These are phyloP conservation scores for Camponotus floridanus DNA, from an alignment of 1,140 invertebrate genomes.

Conservation along the genomic window DNA sequence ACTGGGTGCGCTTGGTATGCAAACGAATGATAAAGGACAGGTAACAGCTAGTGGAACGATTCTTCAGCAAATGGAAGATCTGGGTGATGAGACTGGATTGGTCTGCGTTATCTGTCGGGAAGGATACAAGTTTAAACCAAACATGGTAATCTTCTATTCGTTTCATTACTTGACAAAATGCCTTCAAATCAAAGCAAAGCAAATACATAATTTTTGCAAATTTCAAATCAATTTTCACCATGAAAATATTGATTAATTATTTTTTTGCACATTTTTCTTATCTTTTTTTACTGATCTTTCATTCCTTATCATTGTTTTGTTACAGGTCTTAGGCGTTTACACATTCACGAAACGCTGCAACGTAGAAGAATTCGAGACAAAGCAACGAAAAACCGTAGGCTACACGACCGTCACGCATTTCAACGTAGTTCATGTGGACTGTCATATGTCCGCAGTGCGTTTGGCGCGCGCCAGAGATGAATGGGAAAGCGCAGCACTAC, in stretches of 20 bases:
- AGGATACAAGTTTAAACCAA: conserved; percentile 97
- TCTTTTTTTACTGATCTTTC: not conserved
- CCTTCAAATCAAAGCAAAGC: not conserved
- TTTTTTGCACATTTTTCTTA: conserved; percentile 3
- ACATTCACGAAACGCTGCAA: conserved; percentile 98
- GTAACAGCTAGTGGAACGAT: conserved; percentile 96
- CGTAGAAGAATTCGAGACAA: conserved; percentile 97
- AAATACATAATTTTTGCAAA: not conserved
- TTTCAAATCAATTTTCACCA: not conserved
- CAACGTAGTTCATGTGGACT: conserved; percentile 99
- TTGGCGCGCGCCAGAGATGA: conserved; percentile 93
- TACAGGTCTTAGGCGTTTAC: conserved; percentile 95
- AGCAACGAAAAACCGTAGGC: conserved; percentile 93
- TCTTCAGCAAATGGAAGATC: conserved; percentile 96
- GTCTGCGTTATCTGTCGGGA: conserved; percentile 99
- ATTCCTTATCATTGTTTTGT: not conserved
- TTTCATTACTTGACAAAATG: not conserved
- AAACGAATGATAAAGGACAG: conserved; percentile 97
- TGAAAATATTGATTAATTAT: not conserved
- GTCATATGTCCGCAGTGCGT: conserved; percentile 97
- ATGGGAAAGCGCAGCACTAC: conserved; percentile 98
- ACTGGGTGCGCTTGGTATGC: conserved; percentile 97
- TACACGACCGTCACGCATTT: conserved; percentile 99
- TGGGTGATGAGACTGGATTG: conserved; percentile 98
- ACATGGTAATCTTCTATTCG: conserved; percentile 87